Conservation (phyloP, 2,888 invertebrate genomes). For the Drosophila fulvimacula region DNA sequence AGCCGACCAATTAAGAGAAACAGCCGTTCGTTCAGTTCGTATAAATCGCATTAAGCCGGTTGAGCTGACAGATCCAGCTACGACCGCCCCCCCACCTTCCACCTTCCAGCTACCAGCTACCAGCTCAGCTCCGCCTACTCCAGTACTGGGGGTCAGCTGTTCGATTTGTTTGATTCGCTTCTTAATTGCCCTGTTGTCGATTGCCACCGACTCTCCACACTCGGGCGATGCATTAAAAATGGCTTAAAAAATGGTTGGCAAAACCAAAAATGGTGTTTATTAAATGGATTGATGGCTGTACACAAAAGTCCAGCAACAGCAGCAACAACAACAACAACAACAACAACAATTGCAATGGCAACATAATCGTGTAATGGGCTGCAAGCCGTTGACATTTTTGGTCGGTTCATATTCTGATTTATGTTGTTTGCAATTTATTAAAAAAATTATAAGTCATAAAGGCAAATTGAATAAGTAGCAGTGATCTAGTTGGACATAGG, state of each 20-base stretch:
- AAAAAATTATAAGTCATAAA: constrained; percentile 35
- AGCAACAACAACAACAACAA: constrained; percentile 10
- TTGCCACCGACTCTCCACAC: constrained; percentile 26
- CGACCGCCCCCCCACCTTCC: not conserved
- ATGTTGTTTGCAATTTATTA: constrained; percentile 72
- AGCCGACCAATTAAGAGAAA: constrained; percentile 76
- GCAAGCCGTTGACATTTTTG: constrained; percentile 53
- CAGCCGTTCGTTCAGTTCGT: constrained; percentile 67
- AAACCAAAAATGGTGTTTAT: constrained; percentile 84
- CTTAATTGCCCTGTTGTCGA: constrained; percentile 64
- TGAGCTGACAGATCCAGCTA: constrained; percentile 48
- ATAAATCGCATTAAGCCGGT: constrained; percentile 78
- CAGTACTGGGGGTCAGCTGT: constrained; percentile 54
- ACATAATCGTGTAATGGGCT: constrained; percentile 47
- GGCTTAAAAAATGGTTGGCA: constrained; percentile 77
- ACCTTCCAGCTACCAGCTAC: not conserved
- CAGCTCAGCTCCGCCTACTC: not conserved
- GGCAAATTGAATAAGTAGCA: constrained; percentile 19
- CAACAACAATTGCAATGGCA: constrained; percentile 23
- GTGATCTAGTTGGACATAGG: no score
- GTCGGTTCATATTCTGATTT: constrained; percentile 58
- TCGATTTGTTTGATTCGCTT: constrained; percentile 72
- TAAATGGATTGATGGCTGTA: constrained; percentile 73
- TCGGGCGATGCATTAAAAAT: constrained; percentile 67
- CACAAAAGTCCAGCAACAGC: constrained; percentile 25